These are phyloP conservation scores for Tyto alba DNA, from an alignment of 2,113 vertebrate genomes.

Conservation along the genomic window DNA sequence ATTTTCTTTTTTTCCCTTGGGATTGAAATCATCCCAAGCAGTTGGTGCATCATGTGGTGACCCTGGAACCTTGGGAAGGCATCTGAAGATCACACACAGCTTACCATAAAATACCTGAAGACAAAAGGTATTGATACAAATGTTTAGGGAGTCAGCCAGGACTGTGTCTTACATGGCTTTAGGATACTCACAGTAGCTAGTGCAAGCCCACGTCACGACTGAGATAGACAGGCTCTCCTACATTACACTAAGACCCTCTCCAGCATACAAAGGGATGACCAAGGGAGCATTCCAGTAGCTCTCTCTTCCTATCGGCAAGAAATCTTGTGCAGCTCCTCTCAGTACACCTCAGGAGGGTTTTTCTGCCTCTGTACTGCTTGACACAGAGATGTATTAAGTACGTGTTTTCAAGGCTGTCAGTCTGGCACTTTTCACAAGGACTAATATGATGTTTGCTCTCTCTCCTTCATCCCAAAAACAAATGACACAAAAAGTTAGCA, in stretches of 20 bases:
- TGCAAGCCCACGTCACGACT: neutral
- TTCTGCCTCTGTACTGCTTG: neutral
- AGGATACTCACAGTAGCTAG: neutral
- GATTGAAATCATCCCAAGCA: neutral
- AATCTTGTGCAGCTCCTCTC: neutral
- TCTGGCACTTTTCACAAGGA: neutral
- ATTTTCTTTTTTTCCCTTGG: neutral
- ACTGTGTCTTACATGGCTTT: neutral
- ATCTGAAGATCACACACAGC: neutral
- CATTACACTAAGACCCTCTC: neutral
- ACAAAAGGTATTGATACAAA: neutral
- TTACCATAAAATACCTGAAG: neutral
- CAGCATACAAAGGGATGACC: rapidly evolving
- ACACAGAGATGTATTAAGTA: neutral
- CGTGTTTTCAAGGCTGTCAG: neutral
- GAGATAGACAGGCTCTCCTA: neutral
- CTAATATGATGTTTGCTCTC: neutral
- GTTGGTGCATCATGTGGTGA: neutral
- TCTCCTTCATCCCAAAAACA: neutral
- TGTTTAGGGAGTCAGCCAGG: rapidly evolving
- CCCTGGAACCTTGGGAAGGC: neutral
- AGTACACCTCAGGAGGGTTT: neutral
- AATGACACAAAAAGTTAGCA: neutral
- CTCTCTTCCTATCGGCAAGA: neutral
- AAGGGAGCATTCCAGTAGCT: neutral